Percentiles rank a stretch among this genome's conserved stretches.
Evolutionary conservation across 2,113 vertebrate genomes (phyloP).

Genomic region (Rhinopomastus cyanomelas): DNA sequence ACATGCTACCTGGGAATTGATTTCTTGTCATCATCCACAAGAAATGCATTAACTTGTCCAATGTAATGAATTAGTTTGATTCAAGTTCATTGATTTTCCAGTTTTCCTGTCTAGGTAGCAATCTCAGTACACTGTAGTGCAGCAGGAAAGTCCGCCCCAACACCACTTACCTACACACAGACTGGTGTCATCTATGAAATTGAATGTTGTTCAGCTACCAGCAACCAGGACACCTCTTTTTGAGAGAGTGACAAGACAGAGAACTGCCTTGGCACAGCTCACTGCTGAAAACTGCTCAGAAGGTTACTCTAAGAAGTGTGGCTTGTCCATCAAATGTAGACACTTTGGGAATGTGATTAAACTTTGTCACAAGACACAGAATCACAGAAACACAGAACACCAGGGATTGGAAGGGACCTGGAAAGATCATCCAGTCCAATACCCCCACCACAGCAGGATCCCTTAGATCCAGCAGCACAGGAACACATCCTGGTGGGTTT

Average conservation of each 20-base stretch:
- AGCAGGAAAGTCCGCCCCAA: background rate
- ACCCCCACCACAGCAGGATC: too few relatives aligned
- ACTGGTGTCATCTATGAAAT: background rate
- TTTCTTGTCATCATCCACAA: background rate
- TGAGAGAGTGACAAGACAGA: background rate
- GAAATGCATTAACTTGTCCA: background rate
- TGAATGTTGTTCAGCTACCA: background rate
- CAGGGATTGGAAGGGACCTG: too few relatives aligned
- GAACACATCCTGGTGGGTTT: too few relatives aligned
- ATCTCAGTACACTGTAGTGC: background rate
- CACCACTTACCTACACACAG: background rate
- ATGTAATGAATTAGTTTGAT: background rate
- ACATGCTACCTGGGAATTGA: background rate
- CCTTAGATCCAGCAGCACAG: too few relatives aligned
- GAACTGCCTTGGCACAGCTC: background rate
- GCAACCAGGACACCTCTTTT: background rate
- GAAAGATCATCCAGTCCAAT: too few relatives aligned
- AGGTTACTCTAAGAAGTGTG: background rate
- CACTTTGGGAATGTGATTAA: background rate
- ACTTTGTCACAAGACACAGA: background rate
- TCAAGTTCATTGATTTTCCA: background rate
- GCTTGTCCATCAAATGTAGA: background rate
- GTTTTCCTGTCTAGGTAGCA: background rate
- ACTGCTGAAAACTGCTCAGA: background rate
- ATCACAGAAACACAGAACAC: too few relatives aligned